Base-by-base conservation (phyloP, 2,888 invertebrate species). In the Tridacna crocea region DNA sequence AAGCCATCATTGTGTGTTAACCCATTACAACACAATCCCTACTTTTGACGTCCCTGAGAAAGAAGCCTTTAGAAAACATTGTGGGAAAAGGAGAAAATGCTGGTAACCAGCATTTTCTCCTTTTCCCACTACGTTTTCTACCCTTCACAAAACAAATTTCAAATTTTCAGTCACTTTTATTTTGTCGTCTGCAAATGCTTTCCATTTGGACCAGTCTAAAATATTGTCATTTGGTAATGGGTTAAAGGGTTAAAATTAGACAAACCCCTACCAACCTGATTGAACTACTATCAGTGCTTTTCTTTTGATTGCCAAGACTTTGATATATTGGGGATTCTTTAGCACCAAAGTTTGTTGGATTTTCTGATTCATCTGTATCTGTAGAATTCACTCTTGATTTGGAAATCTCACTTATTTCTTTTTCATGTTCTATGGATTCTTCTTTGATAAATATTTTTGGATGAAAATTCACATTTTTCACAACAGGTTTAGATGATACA, bases 401-500 rank as follows among this genome's bases (percentile, higher is more conserved):
- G 36, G 70, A 70, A 15, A 73, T 73, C 0, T 58, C 73, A 73
- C 60, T 60, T 24, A 60, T 73, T 60, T 60, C 73, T 27, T 72
- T 51, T 22, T 24, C n/a, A 72, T 51, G 24, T 12, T 73, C 73
- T 19, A 58, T 11, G 58, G 73, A 58, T 60, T 75, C 70, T 22
- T 76, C 70, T 36, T 76, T 76, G 27, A 58, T 51, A 66, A 68
- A 70, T 26, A 55, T 55, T 51, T 66, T 66, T 13, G 80, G 77
- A 68, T 77, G 72, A 77, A 80, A 80, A n/a, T 66, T 73, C 24
- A 80, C 73, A 58, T 24, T 46, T 58, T 78, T 85, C n/a, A 26
- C 26, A 22, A 61, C 26, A 58, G 75, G 61, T 72, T 72, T 75
- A 15, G 24, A 27, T 12, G 22, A 51, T 12, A 55, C 15, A 17